Base-by-base conservation (phyloP, 1,140 invertebrate genomes). In the Hermatobates lingyangjiaoensis region DNA sequence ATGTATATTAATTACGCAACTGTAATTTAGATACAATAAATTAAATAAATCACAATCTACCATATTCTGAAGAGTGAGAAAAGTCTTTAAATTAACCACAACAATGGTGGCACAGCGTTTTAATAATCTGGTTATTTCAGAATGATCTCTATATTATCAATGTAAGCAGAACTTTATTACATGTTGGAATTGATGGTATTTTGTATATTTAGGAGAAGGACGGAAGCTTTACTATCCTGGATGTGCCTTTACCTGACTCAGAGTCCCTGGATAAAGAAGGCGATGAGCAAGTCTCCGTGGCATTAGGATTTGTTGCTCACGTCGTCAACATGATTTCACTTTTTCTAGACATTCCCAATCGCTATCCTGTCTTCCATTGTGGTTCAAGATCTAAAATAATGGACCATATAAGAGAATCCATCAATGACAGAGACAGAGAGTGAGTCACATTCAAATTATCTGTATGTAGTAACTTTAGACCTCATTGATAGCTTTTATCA, bases 261-360 rank as follows among this genome's bases (percentile, higher is more conserved):
- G 79, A 83, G 59, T 66, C 74, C 51, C 72, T 78, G 56, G 63
- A 67, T 54, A 72, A 73, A 66, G 75, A 75, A 58, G 64, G 68
- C 51, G 77, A 83, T 58, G 71, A 70, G 27, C 75, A 74, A 60
- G 68, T 85, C 42, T 76, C 81, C 27, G 80, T 86, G 40, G 82
- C 81, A 7, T 67, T 90, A 34, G 85, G 87, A 27, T 88, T 80
- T 62, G 80, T 87, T 42, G 77, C 81, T 51, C 86, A 90, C 64
- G 66, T 84, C 18, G 72, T 84, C 2, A 68, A 79, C 56, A 85
- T 89, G 78, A 75, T 87, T 57, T 77, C 83, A 5, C 76, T 75
- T 54, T 80, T 90, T 61, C 69, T 90, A 38, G 79, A 87, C 65
- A 69, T 87, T 56, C 84, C 87, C 52, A 68, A 87, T 14, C 73